Percentiles rank a stretch among this genome's conserved stretches.
phyloP scores from a whole-genome alignment of 1,140 invertebrate genomes.

The Bombus haemorrhoidalis region DNA sequence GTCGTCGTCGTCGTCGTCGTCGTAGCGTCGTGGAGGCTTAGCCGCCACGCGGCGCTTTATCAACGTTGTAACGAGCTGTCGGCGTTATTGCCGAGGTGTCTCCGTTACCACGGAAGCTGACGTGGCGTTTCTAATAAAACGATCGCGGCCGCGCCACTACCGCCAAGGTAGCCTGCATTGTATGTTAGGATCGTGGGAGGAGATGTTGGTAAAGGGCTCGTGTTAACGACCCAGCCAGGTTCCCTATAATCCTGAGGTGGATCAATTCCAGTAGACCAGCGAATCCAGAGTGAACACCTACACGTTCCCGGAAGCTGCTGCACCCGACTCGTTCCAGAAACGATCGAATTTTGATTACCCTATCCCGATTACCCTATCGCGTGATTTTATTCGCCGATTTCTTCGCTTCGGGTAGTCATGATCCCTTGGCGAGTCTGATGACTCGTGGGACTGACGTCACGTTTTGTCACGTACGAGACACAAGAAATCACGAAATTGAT shows the following conservation, averaged over 20 bases:
- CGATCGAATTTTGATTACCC: conserved; percentile 27
- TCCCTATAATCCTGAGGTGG: conserved; percentile 59
- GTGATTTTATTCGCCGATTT: not conserved
- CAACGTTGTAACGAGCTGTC: conserved; percentile 80
- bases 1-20: conserved; percentile 33
- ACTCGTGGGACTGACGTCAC: no score
- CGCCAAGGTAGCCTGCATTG: conserved; percentile 65
- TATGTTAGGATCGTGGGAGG: conserved; percentile 54
- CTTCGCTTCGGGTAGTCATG: not conserved
- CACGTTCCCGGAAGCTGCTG: conserved; percentile 3
- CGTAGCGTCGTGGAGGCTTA: conserved; percentile 57
- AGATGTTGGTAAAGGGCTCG: conserved; percentile 64
- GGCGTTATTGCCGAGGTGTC: conserved; percentile 78
- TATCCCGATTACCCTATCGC: not conserved
- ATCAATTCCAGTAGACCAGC: conserved; percentile 40
- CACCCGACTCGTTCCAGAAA: not conserved
- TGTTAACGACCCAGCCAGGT: conserved; percentile 62
- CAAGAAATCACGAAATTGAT: no score
- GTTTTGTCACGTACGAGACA: no score
- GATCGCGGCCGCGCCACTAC: conserved; percentile 57
- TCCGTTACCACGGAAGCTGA: conserved; percentile 78
- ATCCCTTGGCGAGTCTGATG: not conserved
- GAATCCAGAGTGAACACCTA: conserved; percentile 4
- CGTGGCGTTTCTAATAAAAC: conserved; percentile 80
- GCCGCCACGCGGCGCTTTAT: conserved; percentile 73